A percentile compares a stretch with the other conserved stretches of the same genome.
These are phyloP conservation scores for Drosophila leonis DNA, from an alignment of 2,888 invertebrate genomes.

Conservation along the genomic window DNA sequence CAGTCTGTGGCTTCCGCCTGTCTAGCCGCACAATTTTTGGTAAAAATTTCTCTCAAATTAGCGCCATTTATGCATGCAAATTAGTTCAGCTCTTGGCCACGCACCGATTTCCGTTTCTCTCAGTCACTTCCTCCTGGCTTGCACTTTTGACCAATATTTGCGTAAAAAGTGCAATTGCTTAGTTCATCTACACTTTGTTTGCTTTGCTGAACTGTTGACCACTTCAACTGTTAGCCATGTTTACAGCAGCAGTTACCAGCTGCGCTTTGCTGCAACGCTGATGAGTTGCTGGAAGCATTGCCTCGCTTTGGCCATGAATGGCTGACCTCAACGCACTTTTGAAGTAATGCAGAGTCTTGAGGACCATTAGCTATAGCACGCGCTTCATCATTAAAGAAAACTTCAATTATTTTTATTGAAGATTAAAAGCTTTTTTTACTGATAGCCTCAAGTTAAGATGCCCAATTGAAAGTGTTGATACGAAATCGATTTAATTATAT, in stretches of 20 bases:
- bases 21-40: constrained; percentile 42
- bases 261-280: constrained; percentile 6
- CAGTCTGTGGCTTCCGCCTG: constrained; percentile 60
- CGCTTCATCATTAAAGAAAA: constrained; percentile 8
- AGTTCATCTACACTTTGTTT: constrained; percentile 28
- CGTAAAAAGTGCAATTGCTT: constrained; percentile 22
- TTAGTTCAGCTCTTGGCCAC: constrained; percentile 60
- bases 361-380: constrained; percentile 10
- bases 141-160: constrained; percentile 24
- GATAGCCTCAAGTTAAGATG: neutral
- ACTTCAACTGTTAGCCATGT: constrained; percentile 19
- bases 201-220: constrained; percentile 28
- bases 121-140: constrained; percentile 51
- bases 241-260: neutral
- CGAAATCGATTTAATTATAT: neutral
- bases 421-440: neutral
- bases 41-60: constrained; percentile 73
- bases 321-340: constrained; percentile 25
- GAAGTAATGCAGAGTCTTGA: neutral
- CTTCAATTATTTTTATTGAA: neutral
- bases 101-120: constrained; percentile 67
- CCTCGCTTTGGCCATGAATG: constrained; percentile 43
- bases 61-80: constrained; percentile 73
- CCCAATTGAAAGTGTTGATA: neutral
- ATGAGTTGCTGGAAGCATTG: constrained; percentile 29